Evolutionary conservation across 2,797 vertebrate genomes (phyloP), one percentile per base, ranked within the genome.

Genomic region (Prionace glauca): DNA sequence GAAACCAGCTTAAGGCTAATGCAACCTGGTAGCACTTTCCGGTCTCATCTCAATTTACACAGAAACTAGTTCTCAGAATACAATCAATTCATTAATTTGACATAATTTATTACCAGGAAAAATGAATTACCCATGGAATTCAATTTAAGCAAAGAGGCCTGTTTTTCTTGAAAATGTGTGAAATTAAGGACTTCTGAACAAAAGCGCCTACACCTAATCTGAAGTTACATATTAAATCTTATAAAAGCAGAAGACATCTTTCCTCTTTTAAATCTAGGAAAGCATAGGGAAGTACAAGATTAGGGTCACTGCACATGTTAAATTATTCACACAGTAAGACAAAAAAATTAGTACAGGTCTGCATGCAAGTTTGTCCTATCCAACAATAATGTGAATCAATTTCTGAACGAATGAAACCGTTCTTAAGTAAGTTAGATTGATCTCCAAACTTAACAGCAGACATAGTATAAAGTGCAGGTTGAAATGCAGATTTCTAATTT

Each of bases 1-100:
- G 71, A 95, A 95, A 77, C 26, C 93, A 95, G 93, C 93, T 95
- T 95, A 95, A 56, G 71, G 24, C 50, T 72, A 45, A 95, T 77
- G 71, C 45, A 95, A 95, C 45, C 72, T 77, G 93, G 45, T 29
- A 56, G 29, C 26, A 95, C 41, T 94, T 74, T 29, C 26, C 71
- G 45, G 26, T 74, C 67, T 50, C 22, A 74, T 94, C 56, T 91
- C 71, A 95, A 77, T 77, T 29, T 74, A 77, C 5, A 12, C 14
- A 95, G 24, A 77, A 95, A 77, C 0, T 32, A 56, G 22, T 50
- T 69, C 56, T 24, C 67, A 24, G 72, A 95, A 56, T 77, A 67
- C 2, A 41, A 36, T 67, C 36, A 36, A 24, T 32, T 92, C 90
- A 20, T 10, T 3, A 62, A 62, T 56, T 45, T 87, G 4, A 88